Evolutionary conservation across 2,797 vertebrate species (phyloP), one percentile per base, ranked within the genome.

Genomic region (Chanos chanos): DNA sequence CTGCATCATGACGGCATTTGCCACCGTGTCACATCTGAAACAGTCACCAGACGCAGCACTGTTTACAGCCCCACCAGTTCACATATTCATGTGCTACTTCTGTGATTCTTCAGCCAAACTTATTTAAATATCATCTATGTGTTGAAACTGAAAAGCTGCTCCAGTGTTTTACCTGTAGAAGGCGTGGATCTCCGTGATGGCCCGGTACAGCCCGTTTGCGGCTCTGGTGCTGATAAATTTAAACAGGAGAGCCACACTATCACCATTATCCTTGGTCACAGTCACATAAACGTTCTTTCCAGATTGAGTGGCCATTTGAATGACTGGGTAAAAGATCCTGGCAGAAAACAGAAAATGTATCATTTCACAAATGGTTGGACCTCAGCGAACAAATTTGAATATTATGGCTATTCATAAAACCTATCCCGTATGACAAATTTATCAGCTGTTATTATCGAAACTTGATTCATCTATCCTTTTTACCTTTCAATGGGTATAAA

Each of bases 271-370:
- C 79, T 91, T 92, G 56, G 87, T 89, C 65, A 94, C 76, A 0
- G 92, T 93, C 74, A 94, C 64, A 64, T 92, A 92, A 0, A 94
- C 91, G 3, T 91, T 92, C 79, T 92, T 93, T 60, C 90, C 89
- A 8, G 92, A 91, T 57, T 93, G 92, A 16, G 92, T 93, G 55
- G 92, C 92, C 87, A 92, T 92, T 70, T 93, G 92, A 56, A 94
- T 90, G 50, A 92, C 83, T 10, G 92, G 90, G 62, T 93, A 93
- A 19, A 89, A 84, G 66, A 93, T 89, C 77, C 91, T 93, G 41
- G 5, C 53, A 33, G 10, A 7, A 18, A 33, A 1, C 25, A 33
- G 43, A 4, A 31, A 22, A 37, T 34, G 12, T n/a, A 40, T 12
- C 22, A 3, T n/a, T n/a, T n/a, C n/a, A 34, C 12, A 34, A 34